A percentile compares a stretch with the other conserved stretches of the same genome.
Evolutionary conservation across 2,888 invertebrate species (phyloP).

Genomic region (Junonia oenone): DNA sequence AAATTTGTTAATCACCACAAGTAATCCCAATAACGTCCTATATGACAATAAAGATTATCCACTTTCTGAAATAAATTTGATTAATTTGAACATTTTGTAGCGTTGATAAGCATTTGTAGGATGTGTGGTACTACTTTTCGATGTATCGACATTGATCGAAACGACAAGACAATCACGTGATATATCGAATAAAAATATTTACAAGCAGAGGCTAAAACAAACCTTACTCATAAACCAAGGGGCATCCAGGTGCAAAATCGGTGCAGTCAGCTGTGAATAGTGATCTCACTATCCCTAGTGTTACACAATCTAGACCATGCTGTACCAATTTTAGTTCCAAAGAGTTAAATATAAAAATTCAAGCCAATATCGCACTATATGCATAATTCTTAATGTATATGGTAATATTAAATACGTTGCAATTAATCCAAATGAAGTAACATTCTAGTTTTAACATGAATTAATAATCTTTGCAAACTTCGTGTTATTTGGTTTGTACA

Average conservation of each 20-base stretch:
- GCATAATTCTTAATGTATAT: background rate
- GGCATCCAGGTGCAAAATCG: conserved; percentile 26
- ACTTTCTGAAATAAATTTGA: conserved; percentile 18
- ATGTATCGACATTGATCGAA: conserved; percentile 16
- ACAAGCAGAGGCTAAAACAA: conserved; percentile 27
- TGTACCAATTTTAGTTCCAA: conserved; percentile 11
- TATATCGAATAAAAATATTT: conserved; percentile 12
- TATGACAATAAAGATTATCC: conserved; percentile 7
- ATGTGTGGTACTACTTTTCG: conserved; percentile 10
- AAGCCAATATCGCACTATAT: background rate
- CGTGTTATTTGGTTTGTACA: background rate
- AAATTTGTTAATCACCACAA: conserved; percentile 22
- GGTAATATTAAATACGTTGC: background rate
- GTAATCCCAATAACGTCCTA: conserved; percentile 12
- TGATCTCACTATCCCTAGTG: conserved; percentile 19
- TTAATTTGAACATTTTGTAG: conserved; percentile 2
- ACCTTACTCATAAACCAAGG: conserved; percentile 22
- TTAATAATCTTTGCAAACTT: background rate
- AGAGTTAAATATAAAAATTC: conserved; percentile 5
- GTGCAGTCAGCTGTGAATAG: conserved; percentile 23
- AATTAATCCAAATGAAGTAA: background rate
- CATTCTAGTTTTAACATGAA: background rate
- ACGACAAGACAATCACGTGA: conserved; percentile 16
- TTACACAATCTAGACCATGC: conserved; percentile 25
- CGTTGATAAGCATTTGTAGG: conserved; percentile 11